Evolutionary conservation across 2,797 vertebrate species (phyloP).

Genomic region (Spheniscus humboldti): DNA sequence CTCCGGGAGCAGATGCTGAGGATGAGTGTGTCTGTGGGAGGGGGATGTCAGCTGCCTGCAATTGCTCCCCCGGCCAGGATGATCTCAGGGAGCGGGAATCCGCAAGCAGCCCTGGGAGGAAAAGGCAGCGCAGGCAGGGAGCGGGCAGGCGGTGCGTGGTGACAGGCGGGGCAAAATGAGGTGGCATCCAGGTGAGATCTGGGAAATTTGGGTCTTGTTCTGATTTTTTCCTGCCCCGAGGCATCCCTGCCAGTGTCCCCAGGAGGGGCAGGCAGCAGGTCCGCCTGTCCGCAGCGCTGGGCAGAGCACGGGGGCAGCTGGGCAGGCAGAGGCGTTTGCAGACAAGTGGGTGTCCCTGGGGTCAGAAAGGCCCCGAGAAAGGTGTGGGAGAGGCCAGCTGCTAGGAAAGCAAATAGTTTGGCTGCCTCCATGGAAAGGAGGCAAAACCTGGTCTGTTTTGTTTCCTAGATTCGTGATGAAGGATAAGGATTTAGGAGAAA

Average conservation of each 20-base stretch:
- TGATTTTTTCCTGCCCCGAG: neutral
- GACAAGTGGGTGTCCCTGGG: neutral
- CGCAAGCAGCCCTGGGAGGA: neutral
- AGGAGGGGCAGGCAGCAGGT: neutral
- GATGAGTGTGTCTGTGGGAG: neutral
- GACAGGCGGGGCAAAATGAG: neutral
- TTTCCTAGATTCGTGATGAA: slow-evolving; percentile 55
- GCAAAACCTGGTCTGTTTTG: slow-evolving; percentile 51
- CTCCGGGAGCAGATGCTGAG: slow-evolving; percentile 10
- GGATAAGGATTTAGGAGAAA: slow-evolving; percentile 50
- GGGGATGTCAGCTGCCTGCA: neutral
- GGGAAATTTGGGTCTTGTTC: neutral
- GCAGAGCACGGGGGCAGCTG: neutral
- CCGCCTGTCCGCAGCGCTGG: neutral
- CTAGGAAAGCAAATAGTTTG: slow-evolving; percentile 37
- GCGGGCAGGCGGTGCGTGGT: accelerated
- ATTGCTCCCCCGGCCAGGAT: neutral
- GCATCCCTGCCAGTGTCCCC: accelerated
- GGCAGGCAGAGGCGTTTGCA: neutral
- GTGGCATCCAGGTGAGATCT: accelerated
- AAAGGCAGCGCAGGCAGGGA: neutral
- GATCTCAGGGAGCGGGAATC: slow-evolving; percentile 53
- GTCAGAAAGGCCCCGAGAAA: neutral
- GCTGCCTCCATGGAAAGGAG: neutral
- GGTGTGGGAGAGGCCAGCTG: neutral